Percentiles rank a stretch among this genome's conserved stretches.
phyloP scores from a whole-genome alignment of 1,140 invertebrate species.

The Zaprionus taronus region DNA sequence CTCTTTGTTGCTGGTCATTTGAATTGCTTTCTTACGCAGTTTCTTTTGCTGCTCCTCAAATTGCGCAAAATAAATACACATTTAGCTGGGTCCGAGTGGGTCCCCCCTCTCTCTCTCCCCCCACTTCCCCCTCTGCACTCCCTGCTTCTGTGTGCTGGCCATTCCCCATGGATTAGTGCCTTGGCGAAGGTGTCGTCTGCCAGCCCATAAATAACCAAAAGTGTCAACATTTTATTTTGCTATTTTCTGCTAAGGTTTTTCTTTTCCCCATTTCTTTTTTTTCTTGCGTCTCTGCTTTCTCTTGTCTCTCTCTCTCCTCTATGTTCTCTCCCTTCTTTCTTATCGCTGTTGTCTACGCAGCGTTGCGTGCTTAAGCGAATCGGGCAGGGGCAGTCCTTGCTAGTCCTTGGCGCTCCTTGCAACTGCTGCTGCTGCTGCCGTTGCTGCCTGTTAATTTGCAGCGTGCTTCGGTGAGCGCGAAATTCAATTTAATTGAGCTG shows the following conservation, averaged over 20 bases:
- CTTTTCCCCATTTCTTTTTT: not conserved
- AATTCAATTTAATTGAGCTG: constrained; percentile 83
- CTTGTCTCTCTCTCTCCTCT: constrained; percentile 5
- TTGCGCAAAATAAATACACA: constrained; percentile 80
- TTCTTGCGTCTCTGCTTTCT: not conserved
- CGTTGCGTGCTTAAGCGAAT: constrained; percentile 80
- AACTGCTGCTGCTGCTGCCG: constrained; percentile 28
- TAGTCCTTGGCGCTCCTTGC: constrained; percentile 41
- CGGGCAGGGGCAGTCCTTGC: constrained; percentile 58
- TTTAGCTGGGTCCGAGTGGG: constrained; percentile 49
- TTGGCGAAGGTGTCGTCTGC: constrained; percentile 69
- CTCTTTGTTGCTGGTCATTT: constrained; percentile 63
- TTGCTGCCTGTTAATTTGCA: constrained; percentile 73
- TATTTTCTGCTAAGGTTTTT: constrained; percentile 68
- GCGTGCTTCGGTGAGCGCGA: constrained; percentile 82
- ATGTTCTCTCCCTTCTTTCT: constrained; percentile 19
- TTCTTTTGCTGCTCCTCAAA: constrained; percentile 50
- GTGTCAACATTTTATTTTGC: constrained; percentile 83
- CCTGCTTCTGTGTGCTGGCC: not conserved
- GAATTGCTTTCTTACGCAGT: constrained; percentile 74
- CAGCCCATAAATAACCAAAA: constrained; percentile 81
- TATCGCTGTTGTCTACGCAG: constrained; percentile 55
- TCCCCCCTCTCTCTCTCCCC: not conserved
- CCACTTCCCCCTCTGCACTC: too few species aligned
- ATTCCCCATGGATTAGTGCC: constrained; percentile 74